These are phyloP conservation scores for Psylliodes chrysocephalus DNA, from an alignment of 2,888 invertebrate species.

Conservation along the genomic window DNA sequence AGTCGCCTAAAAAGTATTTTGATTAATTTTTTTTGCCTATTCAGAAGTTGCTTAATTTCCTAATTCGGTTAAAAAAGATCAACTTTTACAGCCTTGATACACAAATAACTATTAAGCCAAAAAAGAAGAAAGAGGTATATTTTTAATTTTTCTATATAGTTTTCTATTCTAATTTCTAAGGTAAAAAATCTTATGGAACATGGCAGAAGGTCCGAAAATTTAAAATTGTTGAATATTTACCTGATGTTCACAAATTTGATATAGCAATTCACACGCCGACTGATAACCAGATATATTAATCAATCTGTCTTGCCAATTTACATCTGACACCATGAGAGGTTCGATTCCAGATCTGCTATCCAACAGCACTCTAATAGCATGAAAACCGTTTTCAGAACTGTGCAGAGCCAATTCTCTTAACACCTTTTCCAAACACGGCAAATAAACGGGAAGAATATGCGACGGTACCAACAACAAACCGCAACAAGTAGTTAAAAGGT, in stretches of 20 bases:
- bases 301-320: conserved; percentile 56
- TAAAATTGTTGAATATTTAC: too few species aligned
- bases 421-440: conserved; percentile 74
- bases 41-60: too few species aligned
- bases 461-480: conserved; percentile 78
- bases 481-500: conserved; percentile 77
- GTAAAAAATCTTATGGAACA: too few species aligned
- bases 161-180: too few species aligned
- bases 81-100: too few species aligned
- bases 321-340: conserved; percentile 56
- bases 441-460: conserved; percentile 70
- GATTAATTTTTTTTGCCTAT: too few species aligned
- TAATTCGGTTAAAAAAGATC: too few species aligned
- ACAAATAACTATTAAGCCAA: too few species aligned
- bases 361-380: conserved; percentile 69
- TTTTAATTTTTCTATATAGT: too few species aligned
- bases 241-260: conserved; percentile 76
- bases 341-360: conserved; percentile 67
- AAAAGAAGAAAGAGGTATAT: too few species aligned
- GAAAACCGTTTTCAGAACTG: conserved; percentile 70
- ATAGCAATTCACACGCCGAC: conserved; percentile 82
- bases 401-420: conserved; percentile 76
- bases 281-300: conserved; percentile 64
- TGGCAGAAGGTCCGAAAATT: too few species aligned
- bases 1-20: too few species aligned